Percentiles rank a stretch among this genome's conserved stretches.
phyloP scores from a whole-genome alignment of 2,797 vertebrate genomes.

The Pipistrellus nathusii region DNA sequence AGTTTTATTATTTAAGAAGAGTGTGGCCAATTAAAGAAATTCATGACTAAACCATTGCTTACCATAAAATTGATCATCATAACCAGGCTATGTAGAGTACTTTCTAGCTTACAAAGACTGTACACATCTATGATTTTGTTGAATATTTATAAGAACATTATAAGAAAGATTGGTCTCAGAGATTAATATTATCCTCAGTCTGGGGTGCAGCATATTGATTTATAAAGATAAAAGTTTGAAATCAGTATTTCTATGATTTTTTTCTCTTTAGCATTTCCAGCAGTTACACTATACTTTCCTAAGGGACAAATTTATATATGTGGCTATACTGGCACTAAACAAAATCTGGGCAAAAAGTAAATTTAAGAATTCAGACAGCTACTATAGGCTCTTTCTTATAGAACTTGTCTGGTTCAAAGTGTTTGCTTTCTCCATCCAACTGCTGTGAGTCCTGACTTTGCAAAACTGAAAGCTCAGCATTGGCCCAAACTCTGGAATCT shows the following conservation, averaged over 20 bases:
- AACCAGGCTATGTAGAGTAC: neutral
- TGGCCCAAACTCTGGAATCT: neutral
- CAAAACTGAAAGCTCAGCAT: neutral
- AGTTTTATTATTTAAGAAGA: constrained; percentile 14
- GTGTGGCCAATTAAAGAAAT: constrained; percentile 23
- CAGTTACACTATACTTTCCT: neutral
- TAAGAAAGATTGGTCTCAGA: neutral
- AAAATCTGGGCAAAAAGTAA: neutral
- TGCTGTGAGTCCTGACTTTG: neutral
- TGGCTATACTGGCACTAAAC: neutral
- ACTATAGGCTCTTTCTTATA: neutral
- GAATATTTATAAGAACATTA: neutral
- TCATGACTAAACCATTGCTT: constrained; percentile 23
- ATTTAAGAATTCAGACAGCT: constrained; percentile 19
- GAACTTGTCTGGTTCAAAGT: neutral
- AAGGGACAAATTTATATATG: neutral
- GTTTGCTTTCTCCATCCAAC: neutral
- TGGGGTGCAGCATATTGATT: neutral
- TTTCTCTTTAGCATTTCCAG: neutral
- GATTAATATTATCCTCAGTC: constrained; percentile 12
- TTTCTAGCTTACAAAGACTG: constrained; percentile 40
- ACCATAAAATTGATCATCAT: neutral
- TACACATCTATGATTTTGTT: neutral
- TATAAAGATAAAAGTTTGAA: neutral
- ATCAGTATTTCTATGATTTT: neutral